A percentile compares a stretch with the other conserved stretches of the same genome.
Evolutionary conservation across 2,113 vertebrate species (phyloP).

Genomic region (Melanerpes aurifrons): DNA sequence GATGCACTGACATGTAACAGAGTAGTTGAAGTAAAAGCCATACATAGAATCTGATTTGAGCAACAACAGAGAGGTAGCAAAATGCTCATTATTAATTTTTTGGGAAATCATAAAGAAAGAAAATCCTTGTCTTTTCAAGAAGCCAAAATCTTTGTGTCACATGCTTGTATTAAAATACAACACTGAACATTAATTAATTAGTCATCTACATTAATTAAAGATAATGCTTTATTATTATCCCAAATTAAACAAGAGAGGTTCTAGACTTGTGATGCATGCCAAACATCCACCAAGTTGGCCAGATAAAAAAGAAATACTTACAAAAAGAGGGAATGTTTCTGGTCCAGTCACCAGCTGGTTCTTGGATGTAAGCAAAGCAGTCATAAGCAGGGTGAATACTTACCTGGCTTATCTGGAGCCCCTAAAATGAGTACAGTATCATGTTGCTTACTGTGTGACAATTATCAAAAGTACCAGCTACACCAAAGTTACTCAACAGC

Average conservation of each 20-base stretch:
- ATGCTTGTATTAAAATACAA: not conserved
- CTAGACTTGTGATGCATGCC: not conserved
- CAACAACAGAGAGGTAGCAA: not conserved
- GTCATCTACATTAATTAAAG: not conserved
- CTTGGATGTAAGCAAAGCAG: not conserved
- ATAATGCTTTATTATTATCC: not conserved
- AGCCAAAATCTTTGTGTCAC: not conserved
- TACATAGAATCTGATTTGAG: not conserved
- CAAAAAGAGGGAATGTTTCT: not conserved
- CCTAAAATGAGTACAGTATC: not conserved
- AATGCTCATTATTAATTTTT: not conserved
- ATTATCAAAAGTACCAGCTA: not conserved
- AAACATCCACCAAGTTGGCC: not conserved
- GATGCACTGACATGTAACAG: not conserved
- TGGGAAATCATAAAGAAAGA: not conserved
- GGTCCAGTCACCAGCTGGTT: not conserved
- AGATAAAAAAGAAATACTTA: not conserved
- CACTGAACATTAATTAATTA: not conserved
- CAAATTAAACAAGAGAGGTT: not conserved
- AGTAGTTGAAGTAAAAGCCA: not conserved
- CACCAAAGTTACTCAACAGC: not conserved
- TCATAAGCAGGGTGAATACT: not conserved
- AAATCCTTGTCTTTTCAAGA: not conserved
- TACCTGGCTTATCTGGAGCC: not conserved
- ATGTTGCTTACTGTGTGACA: not conserved